Evolutionary conservation across 1,140 invertebrate species (phyloP).

Genomic region (Ips typographus): DNA sequence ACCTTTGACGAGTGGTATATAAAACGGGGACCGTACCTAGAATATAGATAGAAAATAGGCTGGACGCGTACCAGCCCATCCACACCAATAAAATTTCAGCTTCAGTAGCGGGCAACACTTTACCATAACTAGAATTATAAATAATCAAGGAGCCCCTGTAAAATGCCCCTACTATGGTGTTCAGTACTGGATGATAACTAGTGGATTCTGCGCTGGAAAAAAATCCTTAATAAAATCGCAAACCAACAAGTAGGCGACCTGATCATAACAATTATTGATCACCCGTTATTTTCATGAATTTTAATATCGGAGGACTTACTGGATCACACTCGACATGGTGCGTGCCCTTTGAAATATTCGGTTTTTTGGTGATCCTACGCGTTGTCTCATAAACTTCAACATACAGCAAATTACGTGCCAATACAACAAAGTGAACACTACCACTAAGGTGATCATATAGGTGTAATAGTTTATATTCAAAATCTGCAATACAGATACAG

Average conservation of each 20-base stretch:
- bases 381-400: constrained; percentile 30
- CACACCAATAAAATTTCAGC: constrained; percentile 38
- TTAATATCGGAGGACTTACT: background rate
- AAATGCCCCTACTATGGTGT: constrained; percentile 21
- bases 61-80: constrained; percentile 42
- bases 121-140: constrained; percentile 42
- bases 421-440: constrained; percentile 38
- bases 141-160: constrained; percentile 39
- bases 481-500: constrained; percentile 29
- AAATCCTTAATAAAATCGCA: too few relatives aligned
- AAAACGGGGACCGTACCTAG: constrained; percentile 36
- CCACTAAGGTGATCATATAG: constrained; percentile 39
- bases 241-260: too few relatives aligned
- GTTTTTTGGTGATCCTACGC: background rate
- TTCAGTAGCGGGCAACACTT: constrained; percentile 32
- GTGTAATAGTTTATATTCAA: constrained; percentile 37
- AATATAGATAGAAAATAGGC: constrained; percentile 43
- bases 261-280: too few relatives aligned
- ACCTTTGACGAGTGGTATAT: background rate
- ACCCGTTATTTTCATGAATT: background rate
- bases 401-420: constrained; percentile 41
- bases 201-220: constrained; percentile 5
- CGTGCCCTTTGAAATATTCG: constrained; percentile 6
- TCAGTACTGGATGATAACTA: constrained; percentile 6
- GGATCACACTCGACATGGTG: background rate